Percentiles rank a stretch among this genome's conserved stretches.
Evolutionary conservation across 2,888 invertebrate genomes (phyloP).

Genomic region (Agrenia bidenticulata): DNA sequence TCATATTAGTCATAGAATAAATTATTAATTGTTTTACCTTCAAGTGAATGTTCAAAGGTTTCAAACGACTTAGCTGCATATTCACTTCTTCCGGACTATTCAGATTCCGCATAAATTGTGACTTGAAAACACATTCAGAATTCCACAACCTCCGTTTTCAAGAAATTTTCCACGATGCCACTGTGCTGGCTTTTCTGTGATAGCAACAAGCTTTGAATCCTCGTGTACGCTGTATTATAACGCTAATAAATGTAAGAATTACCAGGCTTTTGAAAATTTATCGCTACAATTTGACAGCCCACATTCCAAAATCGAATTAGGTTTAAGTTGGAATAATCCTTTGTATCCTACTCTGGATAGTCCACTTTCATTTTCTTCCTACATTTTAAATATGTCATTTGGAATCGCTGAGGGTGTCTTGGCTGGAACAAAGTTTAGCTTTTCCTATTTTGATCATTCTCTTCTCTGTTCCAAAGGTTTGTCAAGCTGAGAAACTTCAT

Average conservation of each 20-base stretch:
- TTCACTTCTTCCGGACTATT: no score
- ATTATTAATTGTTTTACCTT: no score
- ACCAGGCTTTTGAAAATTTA: slow-evolving; percentile 90
- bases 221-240: background rate
- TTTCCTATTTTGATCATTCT: no score
- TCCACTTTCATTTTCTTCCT: slow-evolving; percentile 8
- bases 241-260: background rate
- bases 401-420: no score
- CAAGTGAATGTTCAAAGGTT: no score
- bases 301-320: slow-evolving; percentile 93
- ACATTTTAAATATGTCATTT: no score
- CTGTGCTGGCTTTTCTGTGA: slow-evolving; percentile 88
- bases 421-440: no score
- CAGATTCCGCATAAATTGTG: no score
- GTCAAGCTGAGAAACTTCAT: slow-evolving; percentile 60
- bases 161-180: slow-evolving; percentile 88
- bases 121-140: no score
- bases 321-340: slow-evolving; percentile 96
- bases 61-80: no score
- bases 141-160: slow-evolving; percentile 87
- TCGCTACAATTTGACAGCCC: slow-evolving; percentile 94
- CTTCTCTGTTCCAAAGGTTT: no score
- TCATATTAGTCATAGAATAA: no score
- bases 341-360: slow-evolving; percentile 71
- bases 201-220: background rate